A percentile compares a stretch with the other conserved stretches of the same genome.
Conservation (phyloP, 2,888 invertebrate genomes). For the Gasteruption jaculator region DNA sequence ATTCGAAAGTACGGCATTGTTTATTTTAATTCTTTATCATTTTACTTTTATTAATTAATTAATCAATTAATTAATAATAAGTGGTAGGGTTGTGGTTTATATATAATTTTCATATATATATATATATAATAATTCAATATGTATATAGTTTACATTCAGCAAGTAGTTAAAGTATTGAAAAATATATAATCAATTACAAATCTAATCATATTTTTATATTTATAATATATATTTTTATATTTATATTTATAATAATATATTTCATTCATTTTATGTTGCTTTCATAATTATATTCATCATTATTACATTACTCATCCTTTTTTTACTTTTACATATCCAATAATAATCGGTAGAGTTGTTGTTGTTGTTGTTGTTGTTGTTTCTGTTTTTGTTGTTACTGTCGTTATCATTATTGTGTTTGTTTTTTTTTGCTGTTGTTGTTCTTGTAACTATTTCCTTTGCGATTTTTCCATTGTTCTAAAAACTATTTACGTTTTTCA, state of each 20-base stretch:
- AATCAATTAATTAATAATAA: too few species aligned
- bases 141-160: constrained; percentile 47
- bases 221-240: too few species aligned
- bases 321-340: constrained; percentile 36
- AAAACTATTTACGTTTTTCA: constrained; percentile 1
- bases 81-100: too few species aligned
- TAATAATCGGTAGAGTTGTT: constrained; percentile 32
- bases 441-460: neutral
- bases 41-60: too few species aligned
- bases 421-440: constrained; percentile 12
- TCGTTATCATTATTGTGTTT: constrained; percentile 13
- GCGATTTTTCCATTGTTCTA: neutral
- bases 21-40: too few species aligned
- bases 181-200: constrained; percentile 51
- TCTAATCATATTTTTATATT: constrained; percentile 46
- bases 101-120: constrained; percentile 22
- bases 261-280: too few species aligned
- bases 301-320: too few species aligned
- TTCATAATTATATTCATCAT: too few species aligned
- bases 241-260: too few species aligned
- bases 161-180: constrained; percentile 52
- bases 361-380: constrained; percentile 31
- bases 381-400: constrained; percentile 22
- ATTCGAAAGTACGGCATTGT: too few species aligned
- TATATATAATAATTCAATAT: constrained; percentile 33